These are phyloP conservation scores for Beris chalybata DNA, from an alignment of 2,888 invertebrate species.

Conservation along the genomic window DNA sequence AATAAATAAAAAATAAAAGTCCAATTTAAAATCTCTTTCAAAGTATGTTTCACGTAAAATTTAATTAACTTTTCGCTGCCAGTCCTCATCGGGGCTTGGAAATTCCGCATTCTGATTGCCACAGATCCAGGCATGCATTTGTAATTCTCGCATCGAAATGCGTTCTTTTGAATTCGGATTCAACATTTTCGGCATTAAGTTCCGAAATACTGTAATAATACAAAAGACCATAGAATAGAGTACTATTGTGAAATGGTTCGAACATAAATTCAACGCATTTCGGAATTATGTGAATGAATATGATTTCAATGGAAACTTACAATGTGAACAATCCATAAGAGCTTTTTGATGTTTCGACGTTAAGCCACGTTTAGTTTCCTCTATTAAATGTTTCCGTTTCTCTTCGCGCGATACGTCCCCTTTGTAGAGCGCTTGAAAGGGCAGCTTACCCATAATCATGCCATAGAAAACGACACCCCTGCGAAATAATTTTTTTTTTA, in stretches of 20 bases:
- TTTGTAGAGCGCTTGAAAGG: constrained; percentile 61
- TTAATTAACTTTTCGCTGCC: constrained; percentile 38
- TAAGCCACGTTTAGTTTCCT: constrained; percentile 69
- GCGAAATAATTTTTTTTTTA: constrained; percentile 39
- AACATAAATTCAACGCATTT: constrained; percentile 15
- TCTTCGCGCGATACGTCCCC: constrained; percentile 58
- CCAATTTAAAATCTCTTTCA: background rate
- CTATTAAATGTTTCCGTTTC: constrained; percentile 64
- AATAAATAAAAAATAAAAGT: background rate
- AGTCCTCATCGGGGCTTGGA: constrained; percentile 37
- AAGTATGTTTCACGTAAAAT: background rate
- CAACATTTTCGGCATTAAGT: constrained; percentile 42
- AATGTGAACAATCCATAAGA: constrained; percentile 38
- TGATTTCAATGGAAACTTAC: constrained; percentile 33
- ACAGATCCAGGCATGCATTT: constrained; percentile 42
- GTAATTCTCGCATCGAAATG: constrained; percentile 41
- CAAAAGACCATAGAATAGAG: background rate
- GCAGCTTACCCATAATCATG: constrained; percentile 72
- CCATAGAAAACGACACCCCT: constrained; percentile 76
- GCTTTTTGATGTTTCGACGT: constrained; percentile 61
- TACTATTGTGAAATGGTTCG: background rate
- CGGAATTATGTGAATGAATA: constrained; percentile 39
- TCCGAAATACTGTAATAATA: constrained; percentile 40
- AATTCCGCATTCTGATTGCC: constrained; percentile 39
- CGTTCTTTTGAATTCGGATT: constrained; percentile 41